Evolutionary conservation across 2,888 invertebrate genomes (phyloP).

Genomic region (Troides oblongomaculatus): DNA sequence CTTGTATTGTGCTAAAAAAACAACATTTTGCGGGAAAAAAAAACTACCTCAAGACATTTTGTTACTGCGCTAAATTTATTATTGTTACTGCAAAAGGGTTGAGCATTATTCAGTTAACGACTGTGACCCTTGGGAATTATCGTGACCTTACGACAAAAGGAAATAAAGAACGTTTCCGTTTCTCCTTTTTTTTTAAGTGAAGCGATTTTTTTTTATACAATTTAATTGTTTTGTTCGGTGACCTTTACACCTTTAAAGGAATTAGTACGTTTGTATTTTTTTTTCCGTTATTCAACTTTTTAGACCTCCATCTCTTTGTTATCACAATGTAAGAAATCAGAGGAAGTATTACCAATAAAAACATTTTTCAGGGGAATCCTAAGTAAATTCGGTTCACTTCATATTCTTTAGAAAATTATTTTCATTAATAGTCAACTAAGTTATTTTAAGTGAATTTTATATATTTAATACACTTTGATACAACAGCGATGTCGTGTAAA

Average conservation of each 20-base stretch:
- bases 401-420: too few species aligned
- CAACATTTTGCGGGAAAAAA: conserved; percentile 7
- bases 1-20: conserved; percentile 2
- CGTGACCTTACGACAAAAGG: conserved; percentile 30
- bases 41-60: conserved; percentile 24
- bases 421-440: too few species aligned
- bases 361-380: too few species aligned
- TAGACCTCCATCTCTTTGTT: too few species aligned
- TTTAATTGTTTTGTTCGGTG: conserved; percentile 8
- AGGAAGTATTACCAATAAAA: too few species aligned
- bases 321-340: too few species aligned
- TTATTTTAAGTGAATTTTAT: too few species aligned
- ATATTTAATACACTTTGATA: too few species aligned
- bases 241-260: conserved; percentile 23
- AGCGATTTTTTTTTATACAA: conserved; percentile 5
- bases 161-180: conserved; percentile 11
- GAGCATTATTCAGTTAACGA: conserved; percentile 28
- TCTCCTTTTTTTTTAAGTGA: conserved; percentile 11
- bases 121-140: conserved; percentile 32
- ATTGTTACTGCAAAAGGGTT: conserved; percentile 27
- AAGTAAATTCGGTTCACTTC: too few species aligned
- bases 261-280: conserved; percentile 21
- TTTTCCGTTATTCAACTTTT: conserved; percentile 5
- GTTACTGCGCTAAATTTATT: conserved; percentile 22
- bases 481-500: too few species aligned